A percentile compares a stretch with the other conserved stretches of the same genome.
These are phyloP conservation scores for Trypoxylus dichotomus DNA, from an alignment of 1,140 invertebrate genomes.

Conservation along the genomic window DNA sequence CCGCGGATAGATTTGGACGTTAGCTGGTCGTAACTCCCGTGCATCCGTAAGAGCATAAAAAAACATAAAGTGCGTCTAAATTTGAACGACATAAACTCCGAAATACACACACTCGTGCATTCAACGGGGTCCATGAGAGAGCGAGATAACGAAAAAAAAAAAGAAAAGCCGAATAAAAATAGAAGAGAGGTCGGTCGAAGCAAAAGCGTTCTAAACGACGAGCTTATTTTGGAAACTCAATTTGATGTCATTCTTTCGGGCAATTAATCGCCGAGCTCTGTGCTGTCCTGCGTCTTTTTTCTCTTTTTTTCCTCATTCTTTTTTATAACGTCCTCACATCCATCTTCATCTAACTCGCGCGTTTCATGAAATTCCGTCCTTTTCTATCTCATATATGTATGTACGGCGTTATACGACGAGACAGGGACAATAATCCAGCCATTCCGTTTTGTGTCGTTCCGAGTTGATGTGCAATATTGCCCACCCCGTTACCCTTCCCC, in stretches of 20 bases:
- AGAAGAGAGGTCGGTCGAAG: slow-evolving; percentile 13
- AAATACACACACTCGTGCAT: neutral
- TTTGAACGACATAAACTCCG: slow-evolving; percentile 13
- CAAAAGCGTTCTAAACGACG: slow-evolving; percentile 11
- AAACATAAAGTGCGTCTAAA: slow-evolving; percentile 13
- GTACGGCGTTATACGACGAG: neutral
- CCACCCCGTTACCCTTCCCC: neutral
- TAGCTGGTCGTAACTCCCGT: neutral
- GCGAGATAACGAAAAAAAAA: neutral
- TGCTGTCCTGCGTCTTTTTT: slow-evolving; percentile 1
- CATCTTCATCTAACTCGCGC: neutral
- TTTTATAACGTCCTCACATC: neutral
- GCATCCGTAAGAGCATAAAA: neutral
- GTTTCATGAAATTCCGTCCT: neutral
- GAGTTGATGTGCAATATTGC: slow-evolving; percentile 21
- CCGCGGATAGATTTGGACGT: neutral
- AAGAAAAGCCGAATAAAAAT: slow-evolving; percentile 15
- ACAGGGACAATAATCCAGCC: slow-evolving; percentile 23
- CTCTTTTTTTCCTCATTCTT: neutral
- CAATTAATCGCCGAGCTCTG: slow-evolving; percentile 2
- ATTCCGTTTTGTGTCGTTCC: neutral
- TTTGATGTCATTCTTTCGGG: slow-evolving; percentile 25
- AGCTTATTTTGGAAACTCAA: slow-evolving; percentile 25
- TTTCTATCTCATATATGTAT: neutral
- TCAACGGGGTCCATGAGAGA: neutral